phyloP scores from a whole-genome alignment of 2,888 invertebrate genomes.

The Omphaloscelis lunosa region DNA sequence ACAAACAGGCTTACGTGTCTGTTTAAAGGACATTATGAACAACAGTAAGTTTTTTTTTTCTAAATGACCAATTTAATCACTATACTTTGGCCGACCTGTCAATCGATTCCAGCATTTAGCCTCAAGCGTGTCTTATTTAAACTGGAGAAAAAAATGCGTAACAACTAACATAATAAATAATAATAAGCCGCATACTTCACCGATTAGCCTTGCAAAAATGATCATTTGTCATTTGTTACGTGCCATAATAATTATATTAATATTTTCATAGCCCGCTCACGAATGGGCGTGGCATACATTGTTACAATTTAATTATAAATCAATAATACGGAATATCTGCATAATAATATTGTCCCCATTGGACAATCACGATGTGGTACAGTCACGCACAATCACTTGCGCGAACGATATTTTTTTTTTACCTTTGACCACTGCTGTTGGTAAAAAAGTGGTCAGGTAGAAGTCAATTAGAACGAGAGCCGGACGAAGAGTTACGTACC shows the following conservation, averaged over 20 bases:
- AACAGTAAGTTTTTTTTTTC: neutral
- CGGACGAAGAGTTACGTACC: neutral
- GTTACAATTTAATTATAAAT: constrained; percentile 55
- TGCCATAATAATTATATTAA: constrained; percentile 13
- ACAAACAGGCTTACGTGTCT: neutral
- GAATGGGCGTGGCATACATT: constrained; percentile 59
- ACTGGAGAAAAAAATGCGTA: neutral
- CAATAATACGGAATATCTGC: constrained; percentile 50
- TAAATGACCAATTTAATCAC: neutral
- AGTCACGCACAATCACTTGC: constrained; percentile 39
- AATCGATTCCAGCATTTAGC: constrained; percentile 34
- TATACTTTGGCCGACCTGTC: neutral
- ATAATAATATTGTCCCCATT: constrained; percentile 54
- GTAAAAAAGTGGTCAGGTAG: neutral
- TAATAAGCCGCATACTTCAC: constrained; percentile 11
- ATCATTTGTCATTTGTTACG: constrained; percentile 59
- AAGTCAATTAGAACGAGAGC: neutral
- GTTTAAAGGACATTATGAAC: neutral
- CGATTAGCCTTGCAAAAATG: constrained; percentile 47
- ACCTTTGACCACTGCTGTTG: neutral
- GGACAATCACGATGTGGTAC: constrained; percentile 53
- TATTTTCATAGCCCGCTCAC: constrained; percentile 45
- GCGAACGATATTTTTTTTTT: constrained; percentile 5
- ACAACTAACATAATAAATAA: neutral
- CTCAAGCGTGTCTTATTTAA: neutral